Base-by-base conservation (phyloP, 2,113 vertebrate genomes). In the mouse (Mus musculus) region DNA sequence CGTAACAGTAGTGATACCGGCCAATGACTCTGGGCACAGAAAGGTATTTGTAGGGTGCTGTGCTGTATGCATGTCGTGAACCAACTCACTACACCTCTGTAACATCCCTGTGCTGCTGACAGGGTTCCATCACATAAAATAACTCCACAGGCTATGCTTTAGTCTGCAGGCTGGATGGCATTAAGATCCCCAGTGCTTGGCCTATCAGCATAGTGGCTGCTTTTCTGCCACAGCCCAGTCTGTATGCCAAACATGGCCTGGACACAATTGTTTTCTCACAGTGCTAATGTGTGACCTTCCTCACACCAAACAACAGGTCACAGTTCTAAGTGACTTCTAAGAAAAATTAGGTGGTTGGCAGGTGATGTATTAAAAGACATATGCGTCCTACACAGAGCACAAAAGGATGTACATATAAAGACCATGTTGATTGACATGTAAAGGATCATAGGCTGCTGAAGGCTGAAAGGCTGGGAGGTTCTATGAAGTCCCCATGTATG, bases 261-360 rank as follows among this genome's bases (percentile, higher is more conserved):
- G 4, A 24, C 2, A 33, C 3, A 2, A 20, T n/a, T 52, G 63
- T 20, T 69, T 69, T 69, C 65, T 71, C 46, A 7, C 42, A 36
- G 46, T 36, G 46, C 61, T 52, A 71, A 71, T n/a, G 20, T 17
- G 19, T 52, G 65, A 49, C 85, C 28, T 87, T 87, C 81, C 86
- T 95, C 91, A 88, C 30, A 73, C 54, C 94, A 52, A 93, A 96
- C 78, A n/a, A 63, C 73, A 95, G 26, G 98, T 86, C 88, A 75
- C 72, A 96, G 59, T 90, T 93, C 77, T 89, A 80, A 96, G 67
- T 49, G 94, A 63, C 71, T 93, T 89, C 69, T 91, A 59, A 91
- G 86, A 85, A 82, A 76, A 90, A 16, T 56, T 39, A 95, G 96
- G 56, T 54, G 93, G 90, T 90, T 76, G 59, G 76, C 24, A 88